Percentiles rank a stretch among this genome's conserved stretches.
Evolutionary conservation across 2,113 vertebrate species (phyloP).

Genomic region (Nyctibius bracteatus): DNA sequence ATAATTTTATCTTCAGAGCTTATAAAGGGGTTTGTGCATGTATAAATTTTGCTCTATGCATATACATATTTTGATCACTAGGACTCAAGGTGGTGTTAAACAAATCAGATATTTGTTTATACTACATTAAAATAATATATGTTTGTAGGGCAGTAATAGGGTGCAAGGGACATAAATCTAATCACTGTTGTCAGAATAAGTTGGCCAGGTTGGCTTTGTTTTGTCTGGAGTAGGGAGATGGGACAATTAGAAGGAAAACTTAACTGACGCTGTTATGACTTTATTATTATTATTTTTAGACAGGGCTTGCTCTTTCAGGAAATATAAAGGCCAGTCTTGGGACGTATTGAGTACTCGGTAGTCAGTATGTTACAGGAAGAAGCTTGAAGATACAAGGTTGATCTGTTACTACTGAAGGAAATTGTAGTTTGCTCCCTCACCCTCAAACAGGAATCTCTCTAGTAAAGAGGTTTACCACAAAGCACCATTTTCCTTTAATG

Average conservation of each 20-base stretch:
- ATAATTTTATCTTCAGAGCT: slow-evolving; percentile 34
- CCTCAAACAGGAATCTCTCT: background rate
- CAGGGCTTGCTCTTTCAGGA: background rate
- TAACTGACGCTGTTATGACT: background rate
- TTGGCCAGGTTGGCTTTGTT: background rate
- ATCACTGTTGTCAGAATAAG: background rate
- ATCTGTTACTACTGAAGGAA: background rate
- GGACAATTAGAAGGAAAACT: background rate
- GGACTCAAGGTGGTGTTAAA: background rate
- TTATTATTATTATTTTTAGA: background rate
- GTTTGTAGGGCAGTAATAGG: slow-evolving; percentile 10
- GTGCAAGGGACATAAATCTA: background rate
- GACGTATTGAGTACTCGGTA: rapidly evolving
- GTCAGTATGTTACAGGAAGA: background rate
- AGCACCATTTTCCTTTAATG: background rate
- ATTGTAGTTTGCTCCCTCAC: background rate
- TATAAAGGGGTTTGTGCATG: background rate
- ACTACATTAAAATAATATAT: slow-evolving; percentile 23
- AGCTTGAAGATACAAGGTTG: background rate
- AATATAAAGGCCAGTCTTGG: background rate
- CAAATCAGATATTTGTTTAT: slow-evolving; percentile 43
- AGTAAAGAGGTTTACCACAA: background rate
- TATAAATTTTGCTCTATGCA: background rate
- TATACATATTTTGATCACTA: background rate
- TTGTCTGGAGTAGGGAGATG: background rate